A percentile compares a stretch with the other conserved stretches of the same genome.
Evolutionary conservation across 1,140 invertebrate species (phyloP).

Genomic region (Heliconius melpomene): DNA sequence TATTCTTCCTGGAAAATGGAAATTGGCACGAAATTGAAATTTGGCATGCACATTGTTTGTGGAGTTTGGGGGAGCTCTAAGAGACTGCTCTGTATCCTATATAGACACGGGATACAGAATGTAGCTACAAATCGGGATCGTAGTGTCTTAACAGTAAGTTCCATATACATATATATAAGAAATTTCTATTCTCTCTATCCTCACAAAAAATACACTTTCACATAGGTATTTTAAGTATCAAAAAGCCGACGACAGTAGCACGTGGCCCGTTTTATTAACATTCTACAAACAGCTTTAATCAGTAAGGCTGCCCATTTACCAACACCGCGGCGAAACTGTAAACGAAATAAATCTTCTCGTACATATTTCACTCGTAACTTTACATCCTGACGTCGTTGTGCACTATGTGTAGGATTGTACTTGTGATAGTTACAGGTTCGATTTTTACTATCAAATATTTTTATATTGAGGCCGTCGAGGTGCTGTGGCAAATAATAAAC

Average conservation of each 20-base stretch:
- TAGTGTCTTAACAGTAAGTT: too few species aligned
- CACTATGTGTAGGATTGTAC: not conserved
- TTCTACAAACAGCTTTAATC: constrained; percentile 30
- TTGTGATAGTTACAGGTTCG: not conserved
- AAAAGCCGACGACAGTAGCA: not conserved
- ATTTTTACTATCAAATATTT: not conserved
- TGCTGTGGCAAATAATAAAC: too few species aligned
- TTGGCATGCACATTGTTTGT: too few species aligned
- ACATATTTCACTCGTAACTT: constrained; percentile 37
- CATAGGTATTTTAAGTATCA: not conserved
- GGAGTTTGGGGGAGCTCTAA: too few species aligned
- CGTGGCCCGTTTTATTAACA: constrained; percentile 27
- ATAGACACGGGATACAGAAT: too few species aligned
- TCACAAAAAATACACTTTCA: not conserved
- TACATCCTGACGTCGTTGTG: constrained; percentile 7
- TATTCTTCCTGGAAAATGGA: too few species aligned
- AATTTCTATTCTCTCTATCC: not conserved
- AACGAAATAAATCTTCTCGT: constrained; percentile 37
- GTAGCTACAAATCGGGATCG: too few species aligned
- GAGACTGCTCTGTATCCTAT: too few species aligned
- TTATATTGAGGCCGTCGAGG: not conserved
- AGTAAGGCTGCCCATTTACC: constrained; percentile 26
- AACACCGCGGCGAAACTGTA: constrained; percentile 29
- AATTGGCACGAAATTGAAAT: too few species aligned
- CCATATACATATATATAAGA: not conserved